Base-by-base conservation (phyloP, 2,888 invertebrate species). In the Lasioglossum calceatum region DNA sequence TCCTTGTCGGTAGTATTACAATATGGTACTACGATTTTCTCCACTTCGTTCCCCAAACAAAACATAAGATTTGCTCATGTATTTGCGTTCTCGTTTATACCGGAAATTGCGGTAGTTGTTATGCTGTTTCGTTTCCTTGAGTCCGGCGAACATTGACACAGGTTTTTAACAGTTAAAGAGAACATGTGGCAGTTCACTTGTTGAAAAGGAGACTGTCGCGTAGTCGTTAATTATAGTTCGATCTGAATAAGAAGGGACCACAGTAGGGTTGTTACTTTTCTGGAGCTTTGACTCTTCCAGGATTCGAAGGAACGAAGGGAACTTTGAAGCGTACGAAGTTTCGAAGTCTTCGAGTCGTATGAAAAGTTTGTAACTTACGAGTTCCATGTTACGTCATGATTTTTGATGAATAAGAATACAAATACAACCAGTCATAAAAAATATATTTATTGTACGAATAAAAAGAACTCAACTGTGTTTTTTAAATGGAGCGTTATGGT, bases 161-260 rank as follows among this genome's bases (percentile, higher is more conserved):
- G 36, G 76, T 14, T 67, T 23, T 78, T 88, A 64, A 12, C 16
- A 78, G 16, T 70, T 79, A 67, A 32, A 23, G 23, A 64, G 72
- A 79, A 74, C n/a, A 76, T 78, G 32, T 78, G 32, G n/a, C 78
- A 84, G 67, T 77, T 85, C 74, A 74, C 71, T 76, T 7, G 4
- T 79, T 23, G 50, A 77, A 75, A 84, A 54, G 77, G 39, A 5
- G 23, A 58, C 58, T 86, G 73, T 88, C 77, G 71, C 36, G 84
- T 85, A 89, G 77, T 47, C 82, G 72, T 84, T 86, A 85, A 78
- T 87, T 89, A 83, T 87, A 90, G 82, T 92, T 91, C 82, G 92
- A 87, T 91, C 87, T 76, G 82, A 91, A 90, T 88, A 86, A 88
- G 90, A 92, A 39, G 92, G 93, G 92, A 93, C 92, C 93, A 92